Conservation (phyloP, 2,888 invertebrate species). For the Sesia bembeciformis region DNA sequence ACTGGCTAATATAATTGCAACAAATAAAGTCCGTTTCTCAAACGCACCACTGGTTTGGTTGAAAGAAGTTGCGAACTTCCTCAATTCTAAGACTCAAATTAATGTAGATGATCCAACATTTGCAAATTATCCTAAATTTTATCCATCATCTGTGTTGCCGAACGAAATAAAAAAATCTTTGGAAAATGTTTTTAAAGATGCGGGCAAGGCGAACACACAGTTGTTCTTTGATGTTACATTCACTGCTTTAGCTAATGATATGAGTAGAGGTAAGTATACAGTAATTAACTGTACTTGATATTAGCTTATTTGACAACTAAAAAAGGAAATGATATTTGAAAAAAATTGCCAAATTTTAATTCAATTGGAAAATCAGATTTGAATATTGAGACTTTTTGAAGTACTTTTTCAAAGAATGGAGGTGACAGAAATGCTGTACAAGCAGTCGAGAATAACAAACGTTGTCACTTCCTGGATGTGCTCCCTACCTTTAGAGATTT, state of each 20-base stretch:
- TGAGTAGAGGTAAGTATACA: slow-evolving; percentile 74
- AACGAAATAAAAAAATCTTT: slow-evolving; percentile 51
- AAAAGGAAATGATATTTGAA: no score
- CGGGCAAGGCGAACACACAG: slow-evolving; percentile 77
- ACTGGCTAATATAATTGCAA: slow-evolving; percentile 57
- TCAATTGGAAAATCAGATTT: no score
- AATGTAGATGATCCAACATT: slow-evolving; percentile 79
- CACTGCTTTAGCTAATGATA: slow-evolving; percentile 80
- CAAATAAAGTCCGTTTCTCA: slow-evolving; percentile 77
- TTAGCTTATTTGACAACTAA: no score
- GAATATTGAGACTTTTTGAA: no score
- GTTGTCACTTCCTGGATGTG: no score
- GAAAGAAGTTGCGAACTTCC: slow-evolving; percentile 78
- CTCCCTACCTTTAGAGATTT: no score
- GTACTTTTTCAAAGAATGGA: no score
- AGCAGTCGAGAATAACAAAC: no score
- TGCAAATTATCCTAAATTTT: slow-evolving; percentile 66
- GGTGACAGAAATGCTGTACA: no score
- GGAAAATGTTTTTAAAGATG: slow-evolving; percentile 69
- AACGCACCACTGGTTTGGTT: slow-evolving; percentile 81
- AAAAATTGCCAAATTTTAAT: no score
- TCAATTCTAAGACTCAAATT: slow-evolving; percentile 76
- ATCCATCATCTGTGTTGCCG: slow-evolving; percentile 72
- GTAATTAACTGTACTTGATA: no score
- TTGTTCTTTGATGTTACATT: slow-evolving; percentile 82